Conservation (phyloP, 64 coral and sea anemone genomes). For the Stichodactyla helianthus region DNA sequence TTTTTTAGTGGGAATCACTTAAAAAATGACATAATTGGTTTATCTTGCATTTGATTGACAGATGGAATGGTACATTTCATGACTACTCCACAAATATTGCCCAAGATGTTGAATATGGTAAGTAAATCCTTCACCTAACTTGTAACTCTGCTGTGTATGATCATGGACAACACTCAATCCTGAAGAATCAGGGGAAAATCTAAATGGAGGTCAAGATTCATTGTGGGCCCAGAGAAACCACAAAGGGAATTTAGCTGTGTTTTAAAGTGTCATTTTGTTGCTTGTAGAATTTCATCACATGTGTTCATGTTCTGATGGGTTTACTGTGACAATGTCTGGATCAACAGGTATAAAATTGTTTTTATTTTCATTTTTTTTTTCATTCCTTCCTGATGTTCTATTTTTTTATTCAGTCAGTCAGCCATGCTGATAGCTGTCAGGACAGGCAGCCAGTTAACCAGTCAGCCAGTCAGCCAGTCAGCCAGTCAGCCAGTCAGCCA, state of each 20-base stretch:
- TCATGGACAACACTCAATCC: too few relatives aligned
- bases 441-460: background rate
- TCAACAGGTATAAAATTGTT: slow-evolving; percentile 57
- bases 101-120: slow-evolving; percentile 86
- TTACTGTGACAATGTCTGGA: slow-evolving; percentile 88
- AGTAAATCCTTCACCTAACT: background rate
- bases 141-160: background rate
- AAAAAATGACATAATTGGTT: background rate
- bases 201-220: too few relatives aligned
- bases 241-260: background rate
- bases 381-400: too few relatives aligned
- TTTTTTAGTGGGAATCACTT: too few relatives aligned
- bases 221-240: too few relatives aligned
- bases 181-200: too few relatives aligned
- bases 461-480: too few relatives aligned
- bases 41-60: slow-evolving; percentile 14
- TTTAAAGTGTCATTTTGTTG: background rate
- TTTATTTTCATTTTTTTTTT: background rate
- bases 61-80: slow-evolving; percentile 98
- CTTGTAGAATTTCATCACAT: slow-evolving; percentile 83
- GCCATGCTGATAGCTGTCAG: background rate
- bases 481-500: too few relatives aligned
- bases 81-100: slow-evolving; percentile 87
- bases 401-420: background rate
- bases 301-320: slow-evolving; percentile 97